Percentiles rank a stretch among this genome's conserved stretches.
These are phyloP conservation scores for Pollenia griseotomentosa DNA, from an alignment of 2,888 invertebrate genomes.

Conservation along the genomic window DNA sequence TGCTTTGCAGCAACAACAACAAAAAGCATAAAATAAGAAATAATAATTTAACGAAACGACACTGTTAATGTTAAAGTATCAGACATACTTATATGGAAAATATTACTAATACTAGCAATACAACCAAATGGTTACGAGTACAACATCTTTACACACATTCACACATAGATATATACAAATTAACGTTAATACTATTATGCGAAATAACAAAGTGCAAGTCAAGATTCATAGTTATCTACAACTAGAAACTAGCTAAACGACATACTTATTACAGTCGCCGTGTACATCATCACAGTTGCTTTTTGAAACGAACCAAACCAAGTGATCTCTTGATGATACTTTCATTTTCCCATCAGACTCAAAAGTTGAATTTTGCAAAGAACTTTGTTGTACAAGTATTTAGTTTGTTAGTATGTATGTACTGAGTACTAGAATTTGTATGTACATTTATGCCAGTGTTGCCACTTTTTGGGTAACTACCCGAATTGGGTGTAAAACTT, in stretches of 20 bases:
- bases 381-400: slow-evolving; percentile 50
- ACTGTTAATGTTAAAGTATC: slow-evolving; percentile 47
- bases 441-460: slow-evolving; percentile 2
- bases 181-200: slow-evolving; percentile 60
- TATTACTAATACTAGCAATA: slow-evolving; percentile 15
- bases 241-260: slow-evolving; percentile 53
- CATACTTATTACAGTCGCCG: slow-evolving; percentile 62
- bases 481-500: no score
- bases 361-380: slow-evolving; percentile 64
- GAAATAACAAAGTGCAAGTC: slow-evolving; percentile 56
- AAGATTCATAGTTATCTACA: slow-evolving; percentile 38
- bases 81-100: slow-evolving; percentile 26
- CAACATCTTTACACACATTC: neutral
- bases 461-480: no score
- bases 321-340: slow-evolving; percentile 72
- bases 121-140: slow-evolving; percentile 29
- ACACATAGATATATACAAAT: slow-evolving; percentile 11
- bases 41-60: slow-evolving; percentile 47
- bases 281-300: slow-evolving; percentile 64
- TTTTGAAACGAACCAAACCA: slow-evolving; percentile 65
- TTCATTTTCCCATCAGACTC: slow-evolving; percentile 73
- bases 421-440: neutral
- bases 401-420: slow-evolving; percentile 8
- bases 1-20: slow-evolving; percentile 25
- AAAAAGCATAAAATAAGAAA: neutral